phyloP scores from a whole-genome alignment of 2,113 vertebrate genomes.

The Pelvicachromis taeniatus region DNA sequence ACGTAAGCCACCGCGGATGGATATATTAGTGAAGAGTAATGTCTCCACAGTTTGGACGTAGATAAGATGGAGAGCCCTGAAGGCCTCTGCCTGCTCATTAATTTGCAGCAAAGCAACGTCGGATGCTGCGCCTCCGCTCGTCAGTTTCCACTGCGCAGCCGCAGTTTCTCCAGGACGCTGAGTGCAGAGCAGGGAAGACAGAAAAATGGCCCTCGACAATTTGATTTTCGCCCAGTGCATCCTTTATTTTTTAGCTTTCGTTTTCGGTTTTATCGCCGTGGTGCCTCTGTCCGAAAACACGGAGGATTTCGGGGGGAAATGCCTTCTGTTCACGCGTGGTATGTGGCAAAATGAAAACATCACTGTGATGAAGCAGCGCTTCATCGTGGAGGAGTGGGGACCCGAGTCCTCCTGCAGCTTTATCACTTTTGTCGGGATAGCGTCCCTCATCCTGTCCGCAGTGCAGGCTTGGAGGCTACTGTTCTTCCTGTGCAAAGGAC shows the following conservation, averaged over 20 bases:
- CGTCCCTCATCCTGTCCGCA: slow-evolving; percentile 88
- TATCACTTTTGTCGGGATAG: slow-evolving; percentile 86
- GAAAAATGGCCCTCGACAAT: slow-evolving; percentile 84
- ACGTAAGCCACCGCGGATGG: background rate
- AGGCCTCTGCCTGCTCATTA: slow-evolving; percentile 40
- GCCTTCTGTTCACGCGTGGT: slow-evolving; percentile 91
- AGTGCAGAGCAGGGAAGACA: slow-evolving; percentile 2
- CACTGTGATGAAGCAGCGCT: slow-evolving; percentile 89
- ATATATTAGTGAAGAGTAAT: background rate
- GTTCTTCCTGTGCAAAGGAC: slow-evolving; percentile 94
- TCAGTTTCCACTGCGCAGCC: slow-evolving; percentile 52
- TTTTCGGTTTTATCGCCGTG: slow-evolving; percentile 89
- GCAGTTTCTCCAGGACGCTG: slow-evolving; percentile 52
- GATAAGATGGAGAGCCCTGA: slow-evolving; percentile 18
- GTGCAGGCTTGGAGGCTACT: slow-evolving; percentile 93
- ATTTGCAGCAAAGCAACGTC: slow-evolving; percentile 34
- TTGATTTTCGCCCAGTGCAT: slow-evolving; percentile 88
- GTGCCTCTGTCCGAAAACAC: slow-evolving; percentile 93
- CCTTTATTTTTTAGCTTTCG: slow-evolving; percentile 87
- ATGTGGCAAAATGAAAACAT: slow-evolving; percentile 98
- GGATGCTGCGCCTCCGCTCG: slow-evolving; percentile 58
- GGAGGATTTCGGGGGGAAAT: slow-evolving; percentile 88
- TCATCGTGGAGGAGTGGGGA: slow-evolving; percentile 96
- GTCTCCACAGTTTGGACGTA: background rate
- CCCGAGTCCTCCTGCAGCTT: slow-evolving; percentile 91